Base-by-base conservation (phyloP, 2,113 vertebrate species). In the Platichthys stellatus region DNA sequence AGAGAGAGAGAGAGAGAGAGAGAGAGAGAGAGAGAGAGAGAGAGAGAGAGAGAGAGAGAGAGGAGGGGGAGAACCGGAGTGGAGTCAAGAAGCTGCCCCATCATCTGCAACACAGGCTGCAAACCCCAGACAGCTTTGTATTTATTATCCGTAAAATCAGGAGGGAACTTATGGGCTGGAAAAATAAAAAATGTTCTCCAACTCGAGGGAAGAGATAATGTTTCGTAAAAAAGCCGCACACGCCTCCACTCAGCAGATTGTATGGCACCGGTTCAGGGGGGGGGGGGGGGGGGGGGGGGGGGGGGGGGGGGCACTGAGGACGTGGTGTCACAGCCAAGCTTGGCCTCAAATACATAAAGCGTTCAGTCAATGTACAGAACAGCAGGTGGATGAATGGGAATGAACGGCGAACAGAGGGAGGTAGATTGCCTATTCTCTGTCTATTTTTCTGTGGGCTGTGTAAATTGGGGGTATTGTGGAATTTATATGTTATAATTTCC, bases 21-120 rank as follows among this genome's bases (percentile, higher is more conserved):
- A 23, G 43, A 2, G 12, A 20, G 12, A 21, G 45, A 28, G 73
- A 31, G 45, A 58, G 43, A 63, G 74, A 28, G 56, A 5, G n/a
- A 23, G 64, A 58, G 43, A 63, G 74, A 28, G 56, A 4, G n/a
- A 23, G 2, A 3, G 26, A 28, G 2, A 28, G 26, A 3, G 2
- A 3, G 26, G 43, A 1, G 12, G 28, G 12, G 54, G 45, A 28
- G 73, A 24, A 75, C 31, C 69, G 45, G 13, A 62, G 72, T 72
- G 70, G 76, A 71, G 69, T 66, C 45, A 26, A 79, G 60, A 38
- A 57, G 69, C 70, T 70, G 81, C 76, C 71, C 71, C 78, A 81
- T 80, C 79, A 77, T 70, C 78, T 70, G 62, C 80, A 78, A 81
- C 66, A 80, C 72, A 72, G 20, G 69, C 35, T 17, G 26, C 70